phyloP scores from a whole-genome alignment of 2,113 vertebrate species.

The Athene cunicularia region DNA sequence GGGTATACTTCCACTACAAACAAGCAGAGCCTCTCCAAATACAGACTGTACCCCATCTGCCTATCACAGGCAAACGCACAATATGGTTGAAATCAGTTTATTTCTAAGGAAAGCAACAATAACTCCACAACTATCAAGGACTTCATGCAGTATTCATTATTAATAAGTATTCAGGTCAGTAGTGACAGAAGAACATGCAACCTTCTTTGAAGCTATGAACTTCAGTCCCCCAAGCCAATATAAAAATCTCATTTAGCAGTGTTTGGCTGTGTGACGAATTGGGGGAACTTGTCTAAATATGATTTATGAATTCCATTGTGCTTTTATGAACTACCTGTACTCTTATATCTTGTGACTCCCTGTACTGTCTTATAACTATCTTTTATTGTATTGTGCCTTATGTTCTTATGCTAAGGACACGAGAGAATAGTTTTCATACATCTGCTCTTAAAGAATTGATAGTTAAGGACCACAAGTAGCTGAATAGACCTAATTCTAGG shows the following conservation, averaged over 20 bases:
- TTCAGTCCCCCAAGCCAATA: constrained; percentile 17
- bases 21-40: neutral
- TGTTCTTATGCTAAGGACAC: constrained; percentile 23
- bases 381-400: constrained; percentile 46
- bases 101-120: neutral
- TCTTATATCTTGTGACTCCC: constrained; percentile 1
- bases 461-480: constrained; percentile 36
- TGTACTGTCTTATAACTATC: neutral
- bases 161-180: neutral
- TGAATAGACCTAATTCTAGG: constrained; percentile 18
- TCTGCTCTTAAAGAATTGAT: constrained; percentile 59
- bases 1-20: neutral
- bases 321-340: constrained; percentile 48
- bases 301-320: constrained; percentile 62
- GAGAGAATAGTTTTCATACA: constrained; percentile 3
- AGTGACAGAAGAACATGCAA: neutral
- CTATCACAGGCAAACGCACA: neutral
- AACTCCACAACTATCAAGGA: neutral
- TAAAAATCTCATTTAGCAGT: constrained; percentile 52
- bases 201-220: neutral
- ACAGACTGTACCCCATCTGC: neutral
- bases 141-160: constrained; percentile 5
- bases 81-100: neutral
- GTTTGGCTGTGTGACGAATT: constrained; percentile 4
- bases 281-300: constrained; percentile 31